Evolutionary conservation across 1,140 invertebrate genomes (phyloP).

Genomic region (Polyergus mexicanus): DNA sequence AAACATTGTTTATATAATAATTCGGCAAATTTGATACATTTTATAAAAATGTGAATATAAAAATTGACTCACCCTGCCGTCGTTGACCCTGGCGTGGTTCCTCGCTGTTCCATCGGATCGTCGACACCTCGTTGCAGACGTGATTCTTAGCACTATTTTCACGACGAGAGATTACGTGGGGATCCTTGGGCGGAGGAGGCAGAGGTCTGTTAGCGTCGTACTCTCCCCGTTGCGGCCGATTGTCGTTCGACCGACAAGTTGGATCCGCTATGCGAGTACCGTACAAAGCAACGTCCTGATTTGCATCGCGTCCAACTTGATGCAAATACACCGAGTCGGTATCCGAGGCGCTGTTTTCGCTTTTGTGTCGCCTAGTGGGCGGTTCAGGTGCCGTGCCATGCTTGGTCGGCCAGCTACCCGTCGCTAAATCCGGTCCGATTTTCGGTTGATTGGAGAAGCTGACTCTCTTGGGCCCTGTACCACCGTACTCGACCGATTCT

Average conservation of each 20-base stretch:
- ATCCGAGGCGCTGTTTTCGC: constrained; percentile 75
- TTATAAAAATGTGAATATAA: constrained; percentile 18
- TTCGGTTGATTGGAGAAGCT: constrained; percentile 85
- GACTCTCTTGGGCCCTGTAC: constrained; percentile 84
- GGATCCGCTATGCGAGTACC: constrained; percentile 46
- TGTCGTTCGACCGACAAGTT: background rate
- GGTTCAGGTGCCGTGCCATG: constrained; percentile 87
- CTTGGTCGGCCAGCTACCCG: constrained; percentile 86
- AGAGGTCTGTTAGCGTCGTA: constrained; percentile 83
- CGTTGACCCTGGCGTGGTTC: constrained; percentile 89
- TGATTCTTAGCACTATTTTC: constrained; percentile 25
- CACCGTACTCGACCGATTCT: constrained; percentile 80
- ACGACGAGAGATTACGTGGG: constrained; percentile 42
- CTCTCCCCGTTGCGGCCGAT: constrained; percentile 60
- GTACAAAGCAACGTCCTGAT: constrained; percentile 64
- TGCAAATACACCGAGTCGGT: constrained; percentile 71
- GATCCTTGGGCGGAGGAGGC: constrained; percentile 78
- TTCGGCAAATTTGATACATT: background rate
- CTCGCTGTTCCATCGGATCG: constrained; percentile 75
- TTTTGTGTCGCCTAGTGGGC: constrained; percentile 84
- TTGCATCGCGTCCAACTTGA: constrained; percentile 67
- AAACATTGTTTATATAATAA: background rate
- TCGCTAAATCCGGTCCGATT: constrained; percentile 66
- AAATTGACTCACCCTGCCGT: constrained; percentile 78
- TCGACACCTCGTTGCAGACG: constrained; percentile 24